Conservation (phyloP, 2,113 vertebrate species). For the Dasyurus viverrinus region DNA sequence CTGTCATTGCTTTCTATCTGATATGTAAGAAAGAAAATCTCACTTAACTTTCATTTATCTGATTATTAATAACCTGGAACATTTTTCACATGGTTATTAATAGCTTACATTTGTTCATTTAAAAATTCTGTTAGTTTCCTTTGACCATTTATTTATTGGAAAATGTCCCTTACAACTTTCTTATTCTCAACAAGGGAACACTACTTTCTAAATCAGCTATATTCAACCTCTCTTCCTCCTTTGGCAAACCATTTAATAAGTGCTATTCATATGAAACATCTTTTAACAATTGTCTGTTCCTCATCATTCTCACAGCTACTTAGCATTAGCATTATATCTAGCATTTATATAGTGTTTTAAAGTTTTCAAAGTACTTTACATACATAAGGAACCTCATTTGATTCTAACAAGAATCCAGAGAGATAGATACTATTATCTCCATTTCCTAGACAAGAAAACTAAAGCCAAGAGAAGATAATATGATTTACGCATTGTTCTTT, state of each 20-base stretch:
- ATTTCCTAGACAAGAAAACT: not conserved
- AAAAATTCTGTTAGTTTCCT: not conserved
- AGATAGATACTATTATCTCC: not conserved
- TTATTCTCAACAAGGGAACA: not conserved
- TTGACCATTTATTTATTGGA: not conserved
- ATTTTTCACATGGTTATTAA: not conserved
- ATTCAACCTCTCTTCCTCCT: not conserved
- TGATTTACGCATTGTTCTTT: not conserved
- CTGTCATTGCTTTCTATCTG: not conserved
- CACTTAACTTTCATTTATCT: not conserved
- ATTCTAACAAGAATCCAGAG: not conserved
- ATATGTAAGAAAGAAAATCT: not conserved
- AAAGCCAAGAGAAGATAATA: not conserved
- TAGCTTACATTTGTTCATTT: not conserved
- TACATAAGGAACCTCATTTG: not conserved
- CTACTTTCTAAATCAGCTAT: not conserved
- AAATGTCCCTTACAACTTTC: not conserved
- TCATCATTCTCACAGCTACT: not conserved
- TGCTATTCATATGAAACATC: not conserved
- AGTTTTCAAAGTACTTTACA: not conserved
- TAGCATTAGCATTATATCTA: not conserved
- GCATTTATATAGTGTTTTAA: not conserved
- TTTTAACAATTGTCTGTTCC: not conserved
- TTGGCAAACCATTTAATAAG: not conserved
- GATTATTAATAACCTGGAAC: not conserved